These are phyloP conservation scores for Dasyurus viverrinus DNA, from an alignment of 2,113 vertebrate species.

Conservation along the genomic window DNA sequence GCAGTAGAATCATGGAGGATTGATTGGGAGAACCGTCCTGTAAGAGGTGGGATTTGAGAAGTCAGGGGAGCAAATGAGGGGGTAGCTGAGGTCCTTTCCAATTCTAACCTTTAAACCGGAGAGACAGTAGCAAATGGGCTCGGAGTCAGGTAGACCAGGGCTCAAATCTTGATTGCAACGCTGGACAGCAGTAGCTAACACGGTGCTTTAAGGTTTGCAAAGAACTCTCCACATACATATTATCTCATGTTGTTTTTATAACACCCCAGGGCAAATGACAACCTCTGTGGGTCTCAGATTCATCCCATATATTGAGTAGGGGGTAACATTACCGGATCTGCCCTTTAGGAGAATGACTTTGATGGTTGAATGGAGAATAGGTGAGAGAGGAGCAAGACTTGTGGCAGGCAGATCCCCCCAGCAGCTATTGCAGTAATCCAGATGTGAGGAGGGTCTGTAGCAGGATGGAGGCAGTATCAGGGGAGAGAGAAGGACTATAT, in stretches of 20 bases:
- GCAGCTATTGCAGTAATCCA: no score
- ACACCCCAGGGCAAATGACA: no score
- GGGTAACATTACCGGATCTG: background rate
- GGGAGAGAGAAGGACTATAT: background rate
- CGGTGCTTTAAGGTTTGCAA: no score
- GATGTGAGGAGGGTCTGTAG: background rate
- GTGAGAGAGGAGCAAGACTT: background rate
- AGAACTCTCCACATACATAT: no score
- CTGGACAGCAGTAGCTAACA: no score
- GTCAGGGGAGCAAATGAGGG: background rate
- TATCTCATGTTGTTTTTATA: background rate
- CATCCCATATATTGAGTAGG: background rate
- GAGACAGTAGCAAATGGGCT: no score
- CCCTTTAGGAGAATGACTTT: background rate
- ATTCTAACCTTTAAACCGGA: no score
- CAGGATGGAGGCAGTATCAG: background rate
- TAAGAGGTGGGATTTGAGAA: background rate
- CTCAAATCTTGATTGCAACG: no score
- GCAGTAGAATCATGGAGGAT: accelerated
- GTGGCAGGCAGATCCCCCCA: background rate
- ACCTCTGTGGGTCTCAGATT: no score
- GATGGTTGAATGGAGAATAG: background rate
- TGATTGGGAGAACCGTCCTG: background rate
- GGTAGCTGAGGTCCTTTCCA: background rate
- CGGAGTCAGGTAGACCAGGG: no score